Conservation (phyloP, 2,797 vertebrate genomes). For the Hypotaenidia philippensis region DNA sequence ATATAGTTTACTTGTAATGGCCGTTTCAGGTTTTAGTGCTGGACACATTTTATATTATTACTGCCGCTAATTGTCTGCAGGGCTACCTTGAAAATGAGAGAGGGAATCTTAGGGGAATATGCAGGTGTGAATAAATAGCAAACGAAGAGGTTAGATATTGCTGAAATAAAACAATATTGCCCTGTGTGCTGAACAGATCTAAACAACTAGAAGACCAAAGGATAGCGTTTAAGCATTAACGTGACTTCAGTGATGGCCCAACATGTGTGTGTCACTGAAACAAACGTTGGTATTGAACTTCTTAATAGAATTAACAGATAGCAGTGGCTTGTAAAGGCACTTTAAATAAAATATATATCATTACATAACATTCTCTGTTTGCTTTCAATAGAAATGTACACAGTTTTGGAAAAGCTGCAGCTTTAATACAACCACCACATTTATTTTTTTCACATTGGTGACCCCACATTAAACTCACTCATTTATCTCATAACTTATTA, state of each 20-base stretch:
- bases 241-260: not conserved
- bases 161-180: constrained; percentile 49
- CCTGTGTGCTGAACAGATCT: constrained; percentile 6
- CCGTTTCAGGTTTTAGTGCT: constrained; percentile 56
- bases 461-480: constrained; percentile 65
- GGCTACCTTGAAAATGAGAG: constrained; percentile 56
- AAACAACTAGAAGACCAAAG: constrained; percentile 33
- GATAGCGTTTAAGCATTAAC: not conserved
- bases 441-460: constrained; percentile 46
- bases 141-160: constrained; percentile 30
- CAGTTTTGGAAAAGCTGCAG: constrained; percentile 54
- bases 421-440: constrained; percentile 40
- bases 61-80: constrained; percentile 60
- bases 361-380: constrained; percentile 6
- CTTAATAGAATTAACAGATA: not conserved
- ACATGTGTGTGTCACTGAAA: not conserved
- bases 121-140: constrained; percentile 48
- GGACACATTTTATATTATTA: constrained; percentile 60
- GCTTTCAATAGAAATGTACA: constrained; percentile 50
- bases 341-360: constrained; percentile 56
- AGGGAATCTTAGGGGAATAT: constrained; percentile 54
- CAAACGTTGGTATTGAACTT: not conserved
- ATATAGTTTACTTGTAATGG: constrained; percentile 48
- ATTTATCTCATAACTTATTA: constrained; percentile 78
- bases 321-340: not conserved